A percentile compares a stretch with the other conserved stretches of the same genome.
Conservation (phyloP, 2,797 vertebrate species). For the Eleutherodactylus coqui region DNA sequence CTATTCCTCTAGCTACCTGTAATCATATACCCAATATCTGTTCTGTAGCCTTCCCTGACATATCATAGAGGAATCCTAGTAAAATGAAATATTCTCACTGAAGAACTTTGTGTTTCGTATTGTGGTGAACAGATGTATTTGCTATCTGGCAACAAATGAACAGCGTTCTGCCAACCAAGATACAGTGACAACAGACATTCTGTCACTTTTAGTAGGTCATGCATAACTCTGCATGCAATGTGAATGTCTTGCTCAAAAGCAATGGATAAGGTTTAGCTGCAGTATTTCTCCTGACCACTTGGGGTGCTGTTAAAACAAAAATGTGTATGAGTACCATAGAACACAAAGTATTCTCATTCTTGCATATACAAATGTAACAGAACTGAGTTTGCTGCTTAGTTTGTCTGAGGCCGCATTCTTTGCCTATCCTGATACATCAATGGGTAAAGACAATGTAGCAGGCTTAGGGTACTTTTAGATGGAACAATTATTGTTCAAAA, state of each 20-base stretch:
- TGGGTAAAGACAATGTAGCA: no score
- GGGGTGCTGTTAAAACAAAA: not conserved
- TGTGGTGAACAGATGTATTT: conserved; percentile 22
- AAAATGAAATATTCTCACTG: not conserved
- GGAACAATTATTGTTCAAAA: no score
- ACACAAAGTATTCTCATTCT: no score
- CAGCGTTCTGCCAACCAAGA: not conserved
- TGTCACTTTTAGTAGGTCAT: not conserved
- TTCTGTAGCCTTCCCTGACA: not conserved
- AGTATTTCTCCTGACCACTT: no score
- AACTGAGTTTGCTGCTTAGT: no score
- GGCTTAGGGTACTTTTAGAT: no score
- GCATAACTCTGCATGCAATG: not conserved
- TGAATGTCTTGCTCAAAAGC: not conserved
- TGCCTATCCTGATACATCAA: no score
- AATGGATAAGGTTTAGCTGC: not conserved
- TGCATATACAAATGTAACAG: no score
- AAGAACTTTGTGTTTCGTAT: not conserved
- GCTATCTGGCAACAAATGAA: conserved; percentile 1
- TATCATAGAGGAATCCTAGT: not conserved
- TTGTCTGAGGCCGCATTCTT: no score
- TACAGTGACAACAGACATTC: not conserved
- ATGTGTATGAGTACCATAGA: not conserved
- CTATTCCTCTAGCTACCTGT: not conserved
- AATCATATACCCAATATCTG: not conserved